A percentile compares a stretch with the other conserved stretches of the same genome.
phyloP scores from a whole-genome alignment of 53 echinoderm and acorn worm species.

The Luidia sarsii region DNA sequence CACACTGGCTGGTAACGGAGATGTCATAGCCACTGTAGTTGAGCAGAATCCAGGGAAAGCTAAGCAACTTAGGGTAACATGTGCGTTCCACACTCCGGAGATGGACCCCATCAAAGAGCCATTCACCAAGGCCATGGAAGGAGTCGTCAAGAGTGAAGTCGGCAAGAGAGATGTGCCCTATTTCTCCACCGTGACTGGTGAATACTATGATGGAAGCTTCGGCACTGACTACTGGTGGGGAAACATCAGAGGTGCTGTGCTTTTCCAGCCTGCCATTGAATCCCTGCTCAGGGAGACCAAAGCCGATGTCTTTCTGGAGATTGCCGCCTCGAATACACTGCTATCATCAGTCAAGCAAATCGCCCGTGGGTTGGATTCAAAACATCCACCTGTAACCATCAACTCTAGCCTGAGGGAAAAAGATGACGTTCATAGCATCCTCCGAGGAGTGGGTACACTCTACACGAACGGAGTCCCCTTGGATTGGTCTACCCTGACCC shows the following conservation, averaged over 20 bases:
- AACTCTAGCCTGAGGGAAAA: constrained; percentile 74
- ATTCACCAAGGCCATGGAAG: constrained; percentile 80
- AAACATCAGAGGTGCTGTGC: constrained; percentile 89
- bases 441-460: constrained; percentile 71
- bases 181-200: constrained; percentile 91
- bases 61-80: constrained; percentile 83
- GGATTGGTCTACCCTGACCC: constrained; percentile 74
- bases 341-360: constrained; percentile 83
- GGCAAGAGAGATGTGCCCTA: constrained; percentile 67
- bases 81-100: constrained; percentile 95
- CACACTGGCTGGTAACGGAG: constrained; percentile 77
- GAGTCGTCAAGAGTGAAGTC: constrained; percentile 67
- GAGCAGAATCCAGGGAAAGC: constrained; percentile 83
- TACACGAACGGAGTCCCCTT: constrained; percentile 66
- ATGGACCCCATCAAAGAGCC: constrained; percentile 96
- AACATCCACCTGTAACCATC: constrained; percentile 70
- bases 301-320: constrained; percentile 83
- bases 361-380: constrained; percentile 69
- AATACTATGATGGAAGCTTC: constrained; percentile 85
- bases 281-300: constrained; percentile 72
- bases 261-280: constrained; percentile 85
- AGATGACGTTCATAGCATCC: constrained; percentile 70
- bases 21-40: constrained; percentile 74
- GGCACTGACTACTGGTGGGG: constrained; percentile 93
- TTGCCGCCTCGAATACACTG: constrained; percentile 85